phyloP scores from a whole-genome alignment of 2,797 vertebrate species.

The Peromyscus eremicus region DNA sequence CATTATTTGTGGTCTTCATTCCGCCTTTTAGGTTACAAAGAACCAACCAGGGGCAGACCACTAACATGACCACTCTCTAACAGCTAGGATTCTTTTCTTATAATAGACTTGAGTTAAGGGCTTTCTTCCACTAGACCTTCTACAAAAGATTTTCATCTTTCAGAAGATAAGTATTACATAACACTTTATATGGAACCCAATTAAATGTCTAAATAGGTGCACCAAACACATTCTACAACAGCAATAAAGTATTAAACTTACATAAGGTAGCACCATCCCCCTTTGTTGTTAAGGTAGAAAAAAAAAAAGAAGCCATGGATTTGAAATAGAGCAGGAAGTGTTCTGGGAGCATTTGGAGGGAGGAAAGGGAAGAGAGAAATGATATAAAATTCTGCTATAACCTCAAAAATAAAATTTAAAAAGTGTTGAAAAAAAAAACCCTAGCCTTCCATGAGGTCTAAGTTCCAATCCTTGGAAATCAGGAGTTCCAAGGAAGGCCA shows the following conservation, averaged over 20 bases:
- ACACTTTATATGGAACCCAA: not conserved
- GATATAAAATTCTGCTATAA: not conserved
- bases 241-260: not conserved
- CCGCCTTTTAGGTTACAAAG: not conserved
- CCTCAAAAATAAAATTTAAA: not conserved
- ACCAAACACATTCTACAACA: not conserved
- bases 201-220: not conserved
- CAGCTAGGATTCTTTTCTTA: not conserved
- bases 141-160: not conserved
- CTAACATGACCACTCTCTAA: not conserved
- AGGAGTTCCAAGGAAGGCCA: not conserved
- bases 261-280: not conserved
- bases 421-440: not conserved
- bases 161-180: not conserved
- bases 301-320: not conserved
- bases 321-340: not conserved
- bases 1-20: not conserved
- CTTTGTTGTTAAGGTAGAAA: not conserved
- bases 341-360: not conserved
- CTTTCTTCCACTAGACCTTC: not conserved
- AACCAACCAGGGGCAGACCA: not conserved
- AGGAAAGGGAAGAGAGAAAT: not conserved
- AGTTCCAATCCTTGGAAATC: not conserved
- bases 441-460: not conserved
- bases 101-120: not conserved